These are phyloP conservation scores for Temnothorax ravouxi DNA, from an alignment of 2,888 invertebrate genomes.

Conservation along the genomic window DNA sequence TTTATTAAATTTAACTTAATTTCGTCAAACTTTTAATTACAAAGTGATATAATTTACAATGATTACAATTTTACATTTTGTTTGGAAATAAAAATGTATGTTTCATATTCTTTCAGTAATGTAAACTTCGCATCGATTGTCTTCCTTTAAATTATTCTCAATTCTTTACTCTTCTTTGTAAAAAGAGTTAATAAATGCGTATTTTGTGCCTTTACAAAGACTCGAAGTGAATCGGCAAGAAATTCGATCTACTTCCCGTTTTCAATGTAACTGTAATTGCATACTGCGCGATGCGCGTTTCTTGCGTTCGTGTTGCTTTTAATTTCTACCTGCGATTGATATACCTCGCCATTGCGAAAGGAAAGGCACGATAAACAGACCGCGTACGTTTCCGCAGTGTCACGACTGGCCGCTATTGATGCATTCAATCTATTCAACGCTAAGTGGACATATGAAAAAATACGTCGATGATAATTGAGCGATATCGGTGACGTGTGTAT, in stretches of 20 bases:
- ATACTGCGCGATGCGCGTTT: slow-evolving; percentile 36
- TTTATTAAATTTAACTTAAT: slow-evolving; percentile 6
- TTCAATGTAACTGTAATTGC: slow-evolving; percentile 52
- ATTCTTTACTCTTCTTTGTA: neutral
- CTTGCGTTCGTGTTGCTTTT: slow-evolving; percentile 46
- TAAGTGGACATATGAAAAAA: slow-evolving; percentile 43
- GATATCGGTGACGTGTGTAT: slow-evolving; percentile 37
- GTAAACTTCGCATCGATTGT: neutral
- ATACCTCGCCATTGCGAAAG: slow-evolving; percentile 33
- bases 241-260: slow-evolving; percentile 53
- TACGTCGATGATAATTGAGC: slow-evolving; percentile 41
- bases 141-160: neutral
- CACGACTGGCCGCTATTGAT: slow-evolving; percentile 43
- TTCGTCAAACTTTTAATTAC: neutral
- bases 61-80: neutral
- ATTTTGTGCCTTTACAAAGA: slow-evolving; percentile 28
- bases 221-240: slow-evolving; percentile 38
- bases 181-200: slow-evolving; percentile 1
- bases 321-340: slow-evolving; percentile 47
- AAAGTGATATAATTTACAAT: neutral
- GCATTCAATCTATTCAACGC: slow-evolving; percentile 46
- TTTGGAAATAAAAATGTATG: neutral
- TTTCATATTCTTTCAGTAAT: neutral
- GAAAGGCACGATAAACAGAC: slow-evolving; percentile 51
- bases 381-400: slow-evolving; percentile 45